Conservation (phyloP, 2,113 vertebrate species). For the Cyprinodon brontotheroides region DNA sequence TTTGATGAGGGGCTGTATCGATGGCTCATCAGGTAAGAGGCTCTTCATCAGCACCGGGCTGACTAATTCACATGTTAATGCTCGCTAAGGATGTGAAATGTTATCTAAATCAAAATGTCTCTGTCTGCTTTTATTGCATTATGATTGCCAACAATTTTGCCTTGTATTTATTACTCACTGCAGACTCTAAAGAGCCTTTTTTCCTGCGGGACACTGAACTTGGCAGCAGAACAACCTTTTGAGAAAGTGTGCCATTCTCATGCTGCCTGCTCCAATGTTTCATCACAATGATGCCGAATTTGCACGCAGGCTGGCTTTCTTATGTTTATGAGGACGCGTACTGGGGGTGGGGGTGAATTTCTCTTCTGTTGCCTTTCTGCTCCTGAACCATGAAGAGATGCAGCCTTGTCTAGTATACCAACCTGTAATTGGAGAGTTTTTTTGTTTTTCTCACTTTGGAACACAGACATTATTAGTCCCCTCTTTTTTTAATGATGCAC, state of each 20-base stretch:
- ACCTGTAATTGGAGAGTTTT: conserved; percentile 53
- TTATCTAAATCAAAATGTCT: conserved; percentile 35
- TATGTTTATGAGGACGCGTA: conserved; percentile 61
- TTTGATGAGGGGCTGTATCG: conserved; percentile 83
- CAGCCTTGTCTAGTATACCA: conserved; percentile 70
- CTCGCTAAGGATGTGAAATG: conserved; percentile 34
- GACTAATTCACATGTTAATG: conserved; percentile 59
- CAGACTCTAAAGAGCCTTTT: conserved; percentile 41
- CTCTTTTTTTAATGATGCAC: conserved; percentile 64
- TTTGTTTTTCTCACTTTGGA: conserved; percentile 53
- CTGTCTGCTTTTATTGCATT: not conserved
- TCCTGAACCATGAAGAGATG: conserved; percentile 53
- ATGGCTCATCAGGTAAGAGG: conserved; percentile 83
- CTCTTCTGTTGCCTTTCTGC: conserved; percentile 42
- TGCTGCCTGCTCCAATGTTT: conserved; percentile 49
- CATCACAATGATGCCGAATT: conserved; percentile 65
- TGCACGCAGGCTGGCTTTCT: conserved; percentile 70
- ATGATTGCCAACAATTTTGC: conserved; percentile 4
- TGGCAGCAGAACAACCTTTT: conserved; percentile 37
- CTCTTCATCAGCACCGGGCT: conserved; percentile 37
- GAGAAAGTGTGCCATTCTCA: conserved; percentile 34
- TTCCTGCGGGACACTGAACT: conserved; percentile 49
- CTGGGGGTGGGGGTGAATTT: conserved; percentile 41
- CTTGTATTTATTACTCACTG: conserved; percentile 26
- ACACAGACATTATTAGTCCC: conserved; percentile 49